A percentile compares a stretch with the other conserved stretches of the same genome.
Conservation (phyloP, 2,888 invertebrate species). For the Temnothorax ravouxi region DNA sequence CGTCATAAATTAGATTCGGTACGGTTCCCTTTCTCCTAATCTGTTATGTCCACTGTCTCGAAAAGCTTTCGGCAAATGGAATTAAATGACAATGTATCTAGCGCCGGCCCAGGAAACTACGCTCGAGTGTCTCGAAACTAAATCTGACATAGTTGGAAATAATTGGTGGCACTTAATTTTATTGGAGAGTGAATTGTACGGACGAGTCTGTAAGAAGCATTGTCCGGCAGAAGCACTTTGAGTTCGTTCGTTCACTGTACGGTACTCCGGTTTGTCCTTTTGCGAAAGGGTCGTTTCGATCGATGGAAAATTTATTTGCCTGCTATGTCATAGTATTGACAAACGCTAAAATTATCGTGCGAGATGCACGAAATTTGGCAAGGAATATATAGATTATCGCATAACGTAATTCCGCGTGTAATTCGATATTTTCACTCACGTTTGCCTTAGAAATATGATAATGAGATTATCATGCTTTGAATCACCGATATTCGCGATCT, state of each 20-base stretch:
- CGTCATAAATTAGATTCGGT: slow-evolving; percentile 37
- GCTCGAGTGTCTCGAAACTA: not conserved
- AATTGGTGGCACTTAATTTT: slow-evolving; percentile 71
- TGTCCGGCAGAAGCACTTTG: slow-evolving; percentile 64
- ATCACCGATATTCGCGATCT: slow-evolving; percentile 11
- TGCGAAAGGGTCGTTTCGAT: slow-evolving; percentile 46
- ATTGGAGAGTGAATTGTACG: slow-evolving; percentile 67
- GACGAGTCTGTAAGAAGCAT: slow-evolving; percentile 69
- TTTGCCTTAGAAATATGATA: slow-evolving; percentile 1
- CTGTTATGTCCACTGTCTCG: slow-evolving; percentile 37
- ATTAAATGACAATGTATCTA: slow-evolving; percentile 48
- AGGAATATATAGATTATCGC: not conserved
- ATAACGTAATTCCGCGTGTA: not conserved
- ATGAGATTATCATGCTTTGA: slow-evolving; percentile 42
- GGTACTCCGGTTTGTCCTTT: slow-evolving; percentile 55
- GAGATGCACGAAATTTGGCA: not conserved
- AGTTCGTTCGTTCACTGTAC: slow-evolving; percentile 59
- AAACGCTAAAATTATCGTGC: slow-evolving; percentile 23
- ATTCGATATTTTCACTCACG: not conserved
- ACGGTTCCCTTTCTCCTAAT: slow-evolving; percentile 46
- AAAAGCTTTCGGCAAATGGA: slow-evolving; percentile 34
- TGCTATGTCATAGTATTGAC: slow-evolving; percentile 37
- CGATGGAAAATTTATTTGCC: slow-evolving; percentile 65
- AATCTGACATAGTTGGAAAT: slow-evolving; percentile 65
- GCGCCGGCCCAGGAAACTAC: not conserved